Conservation (phyloP, 2,888 invertebrate species). For the Andrena haemorrhoa region DNA sequence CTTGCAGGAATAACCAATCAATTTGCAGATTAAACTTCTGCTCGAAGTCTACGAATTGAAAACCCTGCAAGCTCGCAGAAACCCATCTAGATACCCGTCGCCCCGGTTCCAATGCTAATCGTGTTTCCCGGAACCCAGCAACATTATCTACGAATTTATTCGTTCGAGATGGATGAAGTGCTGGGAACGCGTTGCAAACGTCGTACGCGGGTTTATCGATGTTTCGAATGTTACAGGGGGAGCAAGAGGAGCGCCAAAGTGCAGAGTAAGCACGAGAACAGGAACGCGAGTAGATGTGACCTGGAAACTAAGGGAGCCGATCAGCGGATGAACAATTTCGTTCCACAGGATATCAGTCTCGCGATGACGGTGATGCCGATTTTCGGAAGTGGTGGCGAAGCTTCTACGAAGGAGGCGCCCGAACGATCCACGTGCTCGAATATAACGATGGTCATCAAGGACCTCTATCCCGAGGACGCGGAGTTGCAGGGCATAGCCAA, state of each 20-base stretch:
- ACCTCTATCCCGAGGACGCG: conserved; percentile 79
- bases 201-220: no score
- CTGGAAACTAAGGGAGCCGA: not conserved
- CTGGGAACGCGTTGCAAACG: not conserved
- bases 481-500: conserved; percentile 90
- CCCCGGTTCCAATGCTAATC: no score
- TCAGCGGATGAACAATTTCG: conserved; percentile 60
- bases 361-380: conserved; percentile 76
- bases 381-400: conserved; percentile 38
- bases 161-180: not conserved
- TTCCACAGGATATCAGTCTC: conserved; percentile 56
- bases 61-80: no score
- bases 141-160: not conserved
- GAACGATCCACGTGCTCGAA: conserved; percentile 58
- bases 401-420: not conserved
- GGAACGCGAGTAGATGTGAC: conserved; percentile 28
- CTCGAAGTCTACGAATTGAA: no score
- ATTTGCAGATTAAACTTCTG: no score
- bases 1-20: no score
- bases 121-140: no score
- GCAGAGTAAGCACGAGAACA: conserved; percentile 16
- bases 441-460: conserved; percentile 79
- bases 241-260: not conserved
- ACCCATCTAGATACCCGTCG: no score
- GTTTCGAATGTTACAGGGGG: not conserved